Evolutionary conservation across 2,113 vertebrate species (phyloP).

Genomic region (Psettodes erumei): DNA sequence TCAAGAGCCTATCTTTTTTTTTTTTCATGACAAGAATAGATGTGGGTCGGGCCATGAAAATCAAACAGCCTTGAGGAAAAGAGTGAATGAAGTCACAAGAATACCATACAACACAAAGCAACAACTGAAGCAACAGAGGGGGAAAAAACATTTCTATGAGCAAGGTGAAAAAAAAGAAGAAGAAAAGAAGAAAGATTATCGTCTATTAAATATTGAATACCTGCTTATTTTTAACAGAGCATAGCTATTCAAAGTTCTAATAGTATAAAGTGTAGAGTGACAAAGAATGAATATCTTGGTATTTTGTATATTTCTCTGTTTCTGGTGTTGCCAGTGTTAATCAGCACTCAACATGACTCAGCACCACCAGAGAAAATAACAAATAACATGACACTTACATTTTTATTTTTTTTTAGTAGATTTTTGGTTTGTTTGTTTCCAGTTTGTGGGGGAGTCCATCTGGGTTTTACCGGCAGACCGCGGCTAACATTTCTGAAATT

Average conservation of each 20-base stretch:
- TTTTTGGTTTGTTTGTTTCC: too few relatives aligned
- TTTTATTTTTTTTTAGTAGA: not conserved
- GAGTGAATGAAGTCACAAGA: not conserved
- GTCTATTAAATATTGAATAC: not conserved
- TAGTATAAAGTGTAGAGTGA: not conserved
- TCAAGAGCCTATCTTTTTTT: not conserved
- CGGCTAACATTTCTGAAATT: not conserved
- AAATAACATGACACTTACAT: not conserved
- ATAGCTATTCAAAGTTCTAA: constrained; percentile 37
- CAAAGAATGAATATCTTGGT: not conserved
- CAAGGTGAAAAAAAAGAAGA: not conserved
- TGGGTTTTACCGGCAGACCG: not conserved
- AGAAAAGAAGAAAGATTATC: not conserved
- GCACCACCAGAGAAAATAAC: not conserved
- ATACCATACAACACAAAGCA: not conserved
- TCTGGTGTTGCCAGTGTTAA: not conserved
- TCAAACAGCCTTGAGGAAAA: not conserved
- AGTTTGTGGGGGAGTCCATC: not conserved
- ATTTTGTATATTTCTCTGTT: not conserved
- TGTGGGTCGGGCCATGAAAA: not conserved
- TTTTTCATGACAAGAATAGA: not conserved
- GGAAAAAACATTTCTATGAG: not conserved
- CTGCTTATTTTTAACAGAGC: constrained; percentile 9
- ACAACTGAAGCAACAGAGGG: not conserved
- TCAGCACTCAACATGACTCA: not conserved